Conservation (phyloP, 2,113 vertebrate species). For the Pogona vitticeps region DNA sequence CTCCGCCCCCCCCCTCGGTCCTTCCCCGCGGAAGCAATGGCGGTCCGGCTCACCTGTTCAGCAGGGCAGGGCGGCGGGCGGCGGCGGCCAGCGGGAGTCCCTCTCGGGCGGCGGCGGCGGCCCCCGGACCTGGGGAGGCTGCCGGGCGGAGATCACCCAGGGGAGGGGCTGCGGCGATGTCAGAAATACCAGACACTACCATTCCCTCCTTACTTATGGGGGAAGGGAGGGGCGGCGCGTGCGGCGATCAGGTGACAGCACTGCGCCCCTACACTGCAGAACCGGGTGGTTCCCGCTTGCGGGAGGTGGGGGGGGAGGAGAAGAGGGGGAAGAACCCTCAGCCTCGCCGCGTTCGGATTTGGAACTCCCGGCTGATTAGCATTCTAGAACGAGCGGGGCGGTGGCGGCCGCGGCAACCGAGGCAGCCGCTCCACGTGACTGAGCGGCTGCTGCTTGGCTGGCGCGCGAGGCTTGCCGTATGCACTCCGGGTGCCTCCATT, state of each 20-base stretch:
- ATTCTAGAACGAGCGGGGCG: slow-evolving; percentile 30
- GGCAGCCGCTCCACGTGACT: slow-evolving; percentile 55
- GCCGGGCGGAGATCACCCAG: slow-evolving; percentile 74
- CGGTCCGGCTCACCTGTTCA: slow-evolving; percentile 55
- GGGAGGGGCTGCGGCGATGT: slow-evolving; percentile 92
- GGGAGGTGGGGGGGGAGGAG: neutral
- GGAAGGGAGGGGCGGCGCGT: slow-evolving; percentile 63
- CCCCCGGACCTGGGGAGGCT: neutral
- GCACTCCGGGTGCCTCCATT: neutral
- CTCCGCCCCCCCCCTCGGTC: neutral
- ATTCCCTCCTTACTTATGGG: slow-evolving; percentile 70
- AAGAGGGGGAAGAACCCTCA: neutral
- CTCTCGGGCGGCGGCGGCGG: slow-evolving; percentile 13
- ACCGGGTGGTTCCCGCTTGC: slow-evolving; percentile 61
- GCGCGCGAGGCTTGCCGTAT: slow-evolving; percentile 27
- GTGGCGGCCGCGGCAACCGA: neutral
- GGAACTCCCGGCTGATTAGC: slow-evolving; percentile 60
- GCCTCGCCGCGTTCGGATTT: slow-evolving; percentile 64
- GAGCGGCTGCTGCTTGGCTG: slow-evolving; percentile 16
- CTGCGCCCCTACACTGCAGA: slow-evolving; percentile 67
- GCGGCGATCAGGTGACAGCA: slow-evolving; percentile 70
- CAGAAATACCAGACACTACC: slow-evolving; percentile 87
- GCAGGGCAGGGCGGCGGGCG: neutral
- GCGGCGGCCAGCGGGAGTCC: neutral
- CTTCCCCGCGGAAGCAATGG: neutral